phyloP scores from a whole-genome alignment of 2,113 vertebrate genomes.

The Setophaga kirtlandii region DNA sequence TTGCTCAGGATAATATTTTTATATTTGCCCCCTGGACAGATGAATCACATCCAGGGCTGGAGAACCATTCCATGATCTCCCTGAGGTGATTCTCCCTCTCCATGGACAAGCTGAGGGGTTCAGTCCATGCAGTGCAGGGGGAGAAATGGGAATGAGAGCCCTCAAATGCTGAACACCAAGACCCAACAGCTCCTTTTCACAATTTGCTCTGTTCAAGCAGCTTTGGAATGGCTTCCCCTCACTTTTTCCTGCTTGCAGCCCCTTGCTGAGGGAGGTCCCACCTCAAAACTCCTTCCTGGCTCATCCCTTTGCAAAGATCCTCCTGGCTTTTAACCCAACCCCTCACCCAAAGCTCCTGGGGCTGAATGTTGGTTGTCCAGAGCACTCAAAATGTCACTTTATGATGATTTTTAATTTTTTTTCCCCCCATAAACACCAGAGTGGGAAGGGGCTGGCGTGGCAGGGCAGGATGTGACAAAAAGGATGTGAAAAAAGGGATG shows the following conservation, averaged over 20 bases:
- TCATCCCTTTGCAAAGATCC: not conserved
- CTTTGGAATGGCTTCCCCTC: not conserved
- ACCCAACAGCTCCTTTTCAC: not conserved
- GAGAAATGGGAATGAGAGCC: not conserved
- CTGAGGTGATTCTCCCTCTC: not conserved
- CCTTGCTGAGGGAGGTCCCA: not conserved
- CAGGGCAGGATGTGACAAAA: not conserved
- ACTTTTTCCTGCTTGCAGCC: not conserved
- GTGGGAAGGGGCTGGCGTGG: not conserved
- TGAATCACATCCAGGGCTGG: not conserved
- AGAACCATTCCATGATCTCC: not conserved
- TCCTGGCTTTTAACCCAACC: not conserved
- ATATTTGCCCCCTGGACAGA: not conserved
- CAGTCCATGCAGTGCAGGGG: not conserved
- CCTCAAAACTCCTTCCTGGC: not conserved
- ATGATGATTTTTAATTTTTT: not conserved
- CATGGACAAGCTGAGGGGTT: not conserved
- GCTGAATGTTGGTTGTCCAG: not conserved
- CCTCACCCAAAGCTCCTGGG: not conserved
- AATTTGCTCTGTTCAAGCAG: not conserved
- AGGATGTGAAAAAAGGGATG: not conserved
- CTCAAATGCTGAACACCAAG: not conserved
- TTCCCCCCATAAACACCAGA: not conserved
- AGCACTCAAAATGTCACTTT: conserved; percentile 13
- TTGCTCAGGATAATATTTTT: not conserved